Base-by-base conservation (phyloP, 2,888 invertebrate species). In the Drosophila ochracea region DNA sequence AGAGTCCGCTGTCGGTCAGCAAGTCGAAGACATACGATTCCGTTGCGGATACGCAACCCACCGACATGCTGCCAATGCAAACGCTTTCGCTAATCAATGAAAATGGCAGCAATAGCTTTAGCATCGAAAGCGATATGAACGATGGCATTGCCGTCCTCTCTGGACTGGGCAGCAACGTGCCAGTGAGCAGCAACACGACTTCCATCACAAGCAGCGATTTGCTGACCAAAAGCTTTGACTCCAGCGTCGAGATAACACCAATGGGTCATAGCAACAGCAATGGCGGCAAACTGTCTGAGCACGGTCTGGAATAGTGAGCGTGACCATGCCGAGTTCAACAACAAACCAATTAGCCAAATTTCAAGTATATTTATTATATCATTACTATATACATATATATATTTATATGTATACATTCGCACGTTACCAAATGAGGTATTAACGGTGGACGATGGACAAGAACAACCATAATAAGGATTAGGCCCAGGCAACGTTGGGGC, bases 21-120 rank as follows among this genome's bases (percentile, higher is more conserved):
- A 88, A 78, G 50, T 75, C 81, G n/a, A 87, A 82, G 52, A 59
- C 83, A 11, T 91, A 88, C 53, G 91, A 91, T 67, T 75, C 89
- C 33, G 70, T 91, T 41, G 88, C 50, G 16, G 84, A 84, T 13
- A 50, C 68, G 60, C 84, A 74, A 65, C 73, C 91, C 65, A 83
- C 85, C 67, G 93, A 93, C 71, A 81, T 92, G 78, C 71, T 93
- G 70, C 92, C 93, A 31, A 84, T 93, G 88, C 92, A 93, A 77
- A 82, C 90, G 37, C 74, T 92, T 4, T 84, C 85, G 68, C 73
- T 92, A 61, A 84, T 90, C n/a, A 92, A 93, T 80, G 92, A 92
- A 68, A 92, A 87, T 50, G 91, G 92, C 33, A 92, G 92, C 76
- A 91, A 92, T 13, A 91, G 87, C 75, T 91, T 93, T 37, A 92